Base-by-base conservation (phyloP, 1,140 invertebrate genomes). In the Scylla paramamosain region DNA sequence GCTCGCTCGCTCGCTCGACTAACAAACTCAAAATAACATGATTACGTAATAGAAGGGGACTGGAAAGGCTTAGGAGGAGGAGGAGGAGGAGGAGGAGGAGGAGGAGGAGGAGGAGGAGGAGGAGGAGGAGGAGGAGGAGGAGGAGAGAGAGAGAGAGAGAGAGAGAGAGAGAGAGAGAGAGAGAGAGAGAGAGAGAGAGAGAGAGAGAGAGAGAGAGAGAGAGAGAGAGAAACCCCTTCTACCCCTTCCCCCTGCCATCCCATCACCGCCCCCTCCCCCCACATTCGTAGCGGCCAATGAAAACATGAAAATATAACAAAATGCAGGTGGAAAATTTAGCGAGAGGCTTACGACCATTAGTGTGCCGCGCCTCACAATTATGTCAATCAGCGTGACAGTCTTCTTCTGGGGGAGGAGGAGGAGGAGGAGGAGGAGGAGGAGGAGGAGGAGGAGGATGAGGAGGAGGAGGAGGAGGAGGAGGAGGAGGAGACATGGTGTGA, bases 281-380 rank as follows among this genome's bases (percentile, higher is more conserved):
- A 39, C 39, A 39, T 2, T 39, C 39, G 39, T 6, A 39, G 39
- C 1, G 39, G 6, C 39, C 39, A 39, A 39, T 39, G 39, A 6
- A 39, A 39, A 39, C 39, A 39, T 39, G 39, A 39, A 39, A 39
- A 39, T 39, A 39, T 39, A 39, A 39, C 39, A 39, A 39, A 39
- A 39, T 39, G 39, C 39, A 39, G 39, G 39, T 6, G 39, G 6
- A 1, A 39, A 39, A 2, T 39, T 39, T 39, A 39, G 39, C 39
- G 6, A 39, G 93, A 31, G 93, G 92, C 92, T 93, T 93, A 93
- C 92, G 92, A 29, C 92, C 92, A 93, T 93, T 93, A 93, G 92
- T 39, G 28, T 31, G 83, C 83, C 12, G 92, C 77, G 83, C 28
- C 92, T 93, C 92, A 86, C 92, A 93, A 93, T 93, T 93, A 93